These are phyloP conservation scores for Epinephelus cyanopodus DNA, from an alignment of 2,113 vertebrate species.

Conservation along the genomic window DNA sequence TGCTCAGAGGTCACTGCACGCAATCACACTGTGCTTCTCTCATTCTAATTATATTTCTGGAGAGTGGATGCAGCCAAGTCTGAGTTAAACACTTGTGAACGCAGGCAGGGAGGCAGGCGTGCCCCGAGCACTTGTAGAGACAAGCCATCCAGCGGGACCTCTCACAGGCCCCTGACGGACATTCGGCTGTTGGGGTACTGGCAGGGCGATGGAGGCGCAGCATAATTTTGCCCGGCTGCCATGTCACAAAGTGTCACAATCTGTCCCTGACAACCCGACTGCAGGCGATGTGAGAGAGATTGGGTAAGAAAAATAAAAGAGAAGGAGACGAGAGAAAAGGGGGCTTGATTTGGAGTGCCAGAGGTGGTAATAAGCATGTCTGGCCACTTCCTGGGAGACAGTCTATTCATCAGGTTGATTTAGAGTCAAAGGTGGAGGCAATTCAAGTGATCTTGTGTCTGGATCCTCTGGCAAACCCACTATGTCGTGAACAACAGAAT, in stretches of 20 bases:
- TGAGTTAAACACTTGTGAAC: constrained; percentile 63
- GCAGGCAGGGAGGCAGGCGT: constrained; percentile 38
- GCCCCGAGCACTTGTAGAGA: constrained; percentile 59
- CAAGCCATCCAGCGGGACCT: constrained; percentile 56
- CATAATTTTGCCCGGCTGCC: constrained; percentile 93
- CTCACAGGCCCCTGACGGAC: constrained; percentile 87
- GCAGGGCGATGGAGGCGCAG: constrained; percentile 91
- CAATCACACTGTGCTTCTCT: constrained; percentile 37
- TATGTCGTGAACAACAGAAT: not conserved
- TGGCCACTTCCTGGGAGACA: constrained; percentile 88
- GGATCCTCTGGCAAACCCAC: constrained; percentile 29
- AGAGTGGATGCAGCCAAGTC: constrained; percentile 38
- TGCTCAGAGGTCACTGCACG: constrained; percentile 57
- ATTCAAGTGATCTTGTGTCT: constrained; percentile 77
- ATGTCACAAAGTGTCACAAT: constrained; percentile 95
- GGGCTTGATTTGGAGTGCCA: constrained; percentile 92
- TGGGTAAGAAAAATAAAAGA: constrained; percentile 64
- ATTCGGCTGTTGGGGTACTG: constrained; percentile 87
- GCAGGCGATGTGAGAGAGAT: constrained; percentile 61
- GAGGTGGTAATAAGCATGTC: constrained; percentile 89
- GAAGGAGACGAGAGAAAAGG: constrained; percentile 61
- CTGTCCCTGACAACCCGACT: constrained; percentile 90
- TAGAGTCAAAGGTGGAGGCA: constrained; percentile 85
- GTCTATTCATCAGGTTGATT: constrained; percentile 88
- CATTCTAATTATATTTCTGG: constrained; percentile 62